Conservation (phyloP, 92 coral and sea anemone species). For the Phenganax stokvisi region DNA sequence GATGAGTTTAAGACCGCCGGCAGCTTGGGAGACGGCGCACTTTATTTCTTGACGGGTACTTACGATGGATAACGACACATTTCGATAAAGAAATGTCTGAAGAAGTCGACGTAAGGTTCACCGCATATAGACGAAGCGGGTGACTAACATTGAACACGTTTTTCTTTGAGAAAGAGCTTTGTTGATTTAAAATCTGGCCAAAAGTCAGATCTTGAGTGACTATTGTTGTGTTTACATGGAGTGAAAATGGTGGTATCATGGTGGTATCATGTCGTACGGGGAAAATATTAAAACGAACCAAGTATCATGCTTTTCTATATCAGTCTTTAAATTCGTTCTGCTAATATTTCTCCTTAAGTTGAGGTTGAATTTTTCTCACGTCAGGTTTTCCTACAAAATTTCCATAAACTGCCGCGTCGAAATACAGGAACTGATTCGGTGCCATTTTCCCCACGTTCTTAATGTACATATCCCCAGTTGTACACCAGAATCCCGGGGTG, state of each 20-base stretch:
- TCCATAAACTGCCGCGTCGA: constrained; percentile 33
- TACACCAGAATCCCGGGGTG: constrained; percentile 54
- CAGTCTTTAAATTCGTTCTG: constrained; percentile 1
- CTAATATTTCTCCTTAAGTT: constrained; percentile 12
- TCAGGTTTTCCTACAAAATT: constrained; percentile 15
- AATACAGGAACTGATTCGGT: constrained; percentile 31
- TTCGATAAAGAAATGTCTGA: not conserved
- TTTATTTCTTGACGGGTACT: constrained; percentile 85
- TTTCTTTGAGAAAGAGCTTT: no score
- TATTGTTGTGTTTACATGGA: no score
- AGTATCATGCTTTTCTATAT: no score
- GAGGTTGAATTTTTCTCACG: constrained; percentile 33
- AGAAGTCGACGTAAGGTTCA: no score
- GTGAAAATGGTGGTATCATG: no score
- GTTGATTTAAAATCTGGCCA: no score
- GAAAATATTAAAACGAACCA: no score
- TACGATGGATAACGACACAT: constrained; percentile 53
- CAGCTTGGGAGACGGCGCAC: constrained; percentile 76
- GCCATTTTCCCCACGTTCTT: constrained; percentile 57
- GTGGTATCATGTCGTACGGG: no score
- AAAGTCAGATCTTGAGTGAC: no score
- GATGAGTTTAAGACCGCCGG: constrained; percentile 69
- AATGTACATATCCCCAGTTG: constrained; percentile 75
- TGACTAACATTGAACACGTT: no score
- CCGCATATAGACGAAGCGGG: no score